phyloP scores from a whole-genome alignment of 2,113 vertebrate genomes.

The Seriola aureovittata region DNA sequence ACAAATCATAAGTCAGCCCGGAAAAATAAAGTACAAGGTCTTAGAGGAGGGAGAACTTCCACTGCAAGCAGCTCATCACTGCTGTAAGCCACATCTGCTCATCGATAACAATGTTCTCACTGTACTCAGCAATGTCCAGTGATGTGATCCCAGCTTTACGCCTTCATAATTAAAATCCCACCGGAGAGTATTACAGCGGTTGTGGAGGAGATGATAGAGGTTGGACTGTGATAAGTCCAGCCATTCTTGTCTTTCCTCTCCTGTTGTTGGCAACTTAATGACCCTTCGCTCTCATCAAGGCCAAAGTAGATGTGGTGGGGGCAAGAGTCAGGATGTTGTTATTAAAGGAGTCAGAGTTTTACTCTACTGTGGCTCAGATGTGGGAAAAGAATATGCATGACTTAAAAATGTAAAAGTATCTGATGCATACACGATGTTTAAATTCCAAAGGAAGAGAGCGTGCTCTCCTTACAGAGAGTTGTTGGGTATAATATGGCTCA shows the following conservation, averaged over 20 bases:
- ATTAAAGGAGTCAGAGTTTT: constrained; percentile 4
- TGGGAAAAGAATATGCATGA: constrained; percentile 16
- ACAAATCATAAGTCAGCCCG: neutral
- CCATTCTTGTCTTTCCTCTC: constrained; percentile 49
- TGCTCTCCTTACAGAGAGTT: constrained; percentile 50
- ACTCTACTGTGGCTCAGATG: neutral
- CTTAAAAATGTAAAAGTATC: constrained; percentile 26
- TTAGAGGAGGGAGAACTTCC: neutral
- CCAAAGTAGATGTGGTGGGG: constrained; percentile 44
- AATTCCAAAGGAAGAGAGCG: constrained; percentile 37
- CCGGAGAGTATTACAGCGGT: constrained; percentile 42
- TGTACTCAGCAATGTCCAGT: constrained; percentile 23
- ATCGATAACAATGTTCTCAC: constrained; percentile 16
- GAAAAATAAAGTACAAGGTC: neutral
- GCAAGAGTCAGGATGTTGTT: constrained; percentile 35
- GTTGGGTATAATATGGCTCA: constrained; percentile 66
- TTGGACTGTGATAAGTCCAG: constrained; percentile 46
- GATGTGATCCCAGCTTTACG: constrained; percentile 14
- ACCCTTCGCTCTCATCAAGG: constrained; percentile 54
- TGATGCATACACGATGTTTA: constrained; percentile 44
- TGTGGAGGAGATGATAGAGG: constrained; percentile 44
- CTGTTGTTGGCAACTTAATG: constrained; percentile 66
- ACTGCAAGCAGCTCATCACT: neutral
- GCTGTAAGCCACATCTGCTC: constrained; percentile 5
- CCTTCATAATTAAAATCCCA: constrained; percentile 53